phyloP scores from a whole-genome alignment of 1,140 invertebrate genomes.

The Macrosteles quadrilineatus region DNA sequence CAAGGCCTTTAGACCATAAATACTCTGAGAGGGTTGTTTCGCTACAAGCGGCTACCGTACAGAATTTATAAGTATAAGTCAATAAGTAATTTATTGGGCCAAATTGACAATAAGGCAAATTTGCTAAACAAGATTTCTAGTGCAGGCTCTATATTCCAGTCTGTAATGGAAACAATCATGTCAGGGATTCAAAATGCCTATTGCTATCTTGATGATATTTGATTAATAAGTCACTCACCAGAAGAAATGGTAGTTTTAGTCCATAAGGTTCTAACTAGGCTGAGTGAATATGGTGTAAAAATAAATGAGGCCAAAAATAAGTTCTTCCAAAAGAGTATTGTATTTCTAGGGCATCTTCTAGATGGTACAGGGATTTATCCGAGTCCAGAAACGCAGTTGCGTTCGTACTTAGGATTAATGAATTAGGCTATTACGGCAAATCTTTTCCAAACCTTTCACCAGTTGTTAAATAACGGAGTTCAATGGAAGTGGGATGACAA shows the following conservation, averaged over 20 bases:
- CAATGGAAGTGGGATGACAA: too few species aligned
- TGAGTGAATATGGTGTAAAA: constrained; percentile 5
- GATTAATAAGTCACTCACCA: too few species aligned
- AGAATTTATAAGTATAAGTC: too few species aligned
- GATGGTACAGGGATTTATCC: constrained; percentile 14
- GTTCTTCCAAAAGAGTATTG: constrained; percentile 6
- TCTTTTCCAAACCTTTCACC: constrained; percentile 29
- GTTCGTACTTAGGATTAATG: constrained; percentile 13
- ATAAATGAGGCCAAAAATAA: neutral
- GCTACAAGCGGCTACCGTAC: neutral
- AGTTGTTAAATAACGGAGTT: too few species aligned
- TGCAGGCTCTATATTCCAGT: neutral
- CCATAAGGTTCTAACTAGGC: neutral
- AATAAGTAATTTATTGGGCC: too few species aligned
- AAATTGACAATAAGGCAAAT: too few species aligned
- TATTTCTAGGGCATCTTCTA: constrained; percentile 1
- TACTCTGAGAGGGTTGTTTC: neutral
- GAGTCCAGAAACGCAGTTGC: neutral
- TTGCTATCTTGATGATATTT: constrained; percentile 15
- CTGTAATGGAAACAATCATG: neutral
- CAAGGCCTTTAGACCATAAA: neutral
- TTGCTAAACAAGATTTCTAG: too few species aligned
- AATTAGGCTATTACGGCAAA: constrained; percentile 21
- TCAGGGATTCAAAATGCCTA: neutral
- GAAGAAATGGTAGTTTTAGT: neutral